These are phyloP conservation scores for Vesta saturnalis DNA, from an alignment of 2,888 invertebrate genomes.

Conservation along the genomic window DNA sequence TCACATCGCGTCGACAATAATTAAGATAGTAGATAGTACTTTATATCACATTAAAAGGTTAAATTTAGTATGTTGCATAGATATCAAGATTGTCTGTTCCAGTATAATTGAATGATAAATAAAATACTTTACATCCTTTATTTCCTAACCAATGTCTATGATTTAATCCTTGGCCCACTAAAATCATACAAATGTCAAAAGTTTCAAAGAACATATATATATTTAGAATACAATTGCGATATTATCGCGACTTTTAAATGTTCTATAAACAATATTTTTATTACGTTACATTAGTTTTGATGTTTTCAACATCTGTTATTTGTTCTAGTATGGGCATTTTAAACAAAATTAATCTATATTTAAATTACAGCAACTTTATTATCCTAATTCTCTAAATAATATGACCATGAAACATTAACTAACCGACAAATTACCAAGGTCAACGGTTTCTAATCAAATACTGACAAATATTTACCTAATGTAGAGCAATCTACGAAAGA, in stretches of 20 bases:
- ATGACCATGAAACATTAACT: background rate
- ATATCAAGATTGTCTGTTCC: background rate
- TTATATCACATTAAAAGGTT: background rate
- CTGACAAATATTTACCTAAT: conserved; percentile 32
- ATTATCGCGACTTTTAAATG: background rate
- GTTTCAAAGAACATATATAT: background rate
- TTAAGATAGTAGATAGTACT: too few species aligned
- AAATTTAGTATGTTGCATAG: background rate
- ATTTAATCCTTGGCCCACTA: conserved; percentile 2
- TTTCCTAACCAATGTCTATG: background rate
- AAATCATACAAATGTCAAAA: background rate
- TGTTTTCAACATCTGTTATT: background rate
- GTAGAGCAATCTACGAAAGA: conserved; percentile 40
- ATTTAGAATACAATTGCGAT: background rate
- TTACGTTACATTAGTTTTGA: background rate
- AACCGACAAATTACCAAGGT: background rate
- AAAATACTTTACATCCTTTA: background rate
- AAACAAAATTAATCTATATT: background rate
- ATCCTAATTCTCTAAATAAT: background rate
- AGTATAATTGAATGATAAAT: background rate
- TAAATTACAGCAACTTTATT: background rate
- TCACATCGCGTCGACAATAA: too few species aligned
- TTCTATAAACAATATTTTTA: background rate
- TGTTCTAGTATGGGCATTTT: background rate
- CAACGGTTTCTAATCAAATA: background rate